phyloP scores from a whole-genome alignment of 2,113 vertebrate species.

The Protobothrops mucrosquamatus region DNA sequence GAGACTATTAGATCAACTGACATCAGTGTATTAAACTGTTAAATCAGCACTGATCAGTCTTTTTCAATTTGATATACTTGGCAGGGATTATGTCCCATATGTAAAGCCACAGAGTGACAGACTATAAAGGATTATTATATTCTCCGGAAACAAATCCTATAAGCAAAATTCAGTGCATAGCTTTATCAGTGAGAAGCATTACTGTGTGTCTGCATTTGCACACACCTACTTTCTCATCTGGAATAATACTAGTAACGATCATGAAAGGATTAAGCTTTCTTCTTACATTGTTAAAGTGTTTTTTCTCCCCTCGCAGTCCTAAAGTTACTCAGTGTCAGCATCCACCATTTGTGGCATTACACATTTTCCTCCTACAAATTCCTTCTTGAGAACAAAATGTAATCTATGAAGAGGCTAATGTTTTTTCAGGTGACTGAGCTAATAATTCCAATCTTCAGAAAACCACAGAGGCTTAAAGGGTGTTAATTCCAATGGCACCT shows the following conservation, averaged over 20 bases:
- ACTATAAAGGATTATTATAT: not conserved
- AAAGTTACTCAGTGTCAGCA: not conserved
- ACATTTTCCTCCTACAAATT: not conserved
- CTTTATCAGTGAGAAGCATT: not conserved
- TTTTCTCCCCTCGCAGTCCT: not conserved
- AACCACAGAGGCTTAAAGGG: not conserved
- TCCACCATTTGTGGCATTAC: not conserved
- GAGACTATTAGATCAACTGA: not conserved
- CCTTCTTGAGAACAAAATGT: not conserved
- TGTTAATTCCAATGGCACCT: constrained; percentile 13
- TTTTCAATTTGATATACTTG: not conserved
- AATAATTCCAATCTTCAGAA: constrained; percentile 2
- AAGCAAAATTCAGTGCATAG: not conserved
- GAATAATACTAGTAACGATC: not conserved
- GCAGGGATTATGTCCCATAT: not conserved
- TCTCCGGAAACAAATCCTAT: not conserved
- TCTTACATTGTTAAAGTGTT: not conserved
- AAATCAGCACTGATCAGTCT: not conserved
- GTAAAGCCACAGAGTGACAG: not conserved
- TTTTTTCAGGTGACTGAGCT: not conserved
- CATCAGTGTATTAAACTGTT: not conserved
- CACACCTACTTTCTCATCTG: not conserved
- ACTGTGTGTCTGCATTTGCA: not conserved
- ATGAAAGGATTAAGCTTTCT: not conserved
- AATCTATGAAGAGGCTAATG: not conserved